These are phyloP conservation scores for Papilio xuthus DNA, from an alignment of 1,140 invertebrate genomes.

Conservation along the genomic window DNA sequence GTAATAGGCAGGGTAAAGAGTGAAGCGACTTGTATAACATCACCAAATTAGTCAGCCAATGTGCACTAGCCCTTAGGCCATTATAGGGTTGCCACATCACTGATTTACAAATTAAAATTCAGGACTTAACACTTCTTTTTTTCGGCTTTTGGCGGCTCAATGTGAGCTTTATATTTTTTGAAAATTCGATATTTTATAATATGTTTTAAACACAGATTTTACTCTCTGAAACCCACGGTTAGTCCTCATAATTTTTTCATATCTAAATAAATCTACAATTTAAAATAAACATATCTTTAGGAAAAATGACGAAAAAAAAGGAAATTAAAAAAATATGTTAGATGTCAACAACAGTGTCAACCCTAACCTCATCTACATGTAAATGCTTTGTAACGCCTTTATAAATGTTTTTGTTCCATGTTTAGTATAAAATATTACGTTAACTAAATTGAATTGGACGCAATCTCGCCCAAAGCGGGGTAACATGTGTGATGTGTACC, in stretches of 20 bases:
- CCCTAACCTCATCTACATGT: conserved; percentile 58
- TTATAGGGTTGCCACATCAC: conserved; percentile 58
- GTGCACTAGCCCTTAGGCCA: conserved; percentile 70
- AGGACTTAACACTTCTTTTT: conserved; percentile 24
- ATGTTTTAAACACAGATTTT: no score
- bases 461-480: conserved; percentile 65
- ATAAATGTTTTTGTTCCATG: conserved; percentile 76
- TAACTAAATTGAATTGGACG: conserved; percentile 75
- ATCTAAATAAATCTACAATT: no score
- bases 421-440: conserved; percentile 76
- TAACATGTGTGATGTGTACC: conserved; percentile 61
- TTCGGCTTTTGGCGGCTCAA: no score
- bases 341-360: conserved; percentile 41
- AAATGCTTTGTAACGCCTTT: conserved; percentile 75
- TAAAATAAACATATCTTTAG: no score
- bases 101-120: not conserved
- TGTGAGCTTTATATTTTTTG: no score
- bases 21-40: conserved; percentile 79
- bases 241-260: no score
- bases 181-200: no score
- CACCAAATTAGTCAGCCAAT: conserved; percentile 76
- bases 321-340: no score
- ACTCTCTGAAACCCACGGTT: no score
- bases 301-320: no score
- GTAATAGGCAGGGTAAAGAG: conserved; percentile 80